These are phyloP conservation scores for Budorcas taxicolor DNA, from an alignment of 2,113 vertebrate genomes.

Conservation along the genomic window DNA sequence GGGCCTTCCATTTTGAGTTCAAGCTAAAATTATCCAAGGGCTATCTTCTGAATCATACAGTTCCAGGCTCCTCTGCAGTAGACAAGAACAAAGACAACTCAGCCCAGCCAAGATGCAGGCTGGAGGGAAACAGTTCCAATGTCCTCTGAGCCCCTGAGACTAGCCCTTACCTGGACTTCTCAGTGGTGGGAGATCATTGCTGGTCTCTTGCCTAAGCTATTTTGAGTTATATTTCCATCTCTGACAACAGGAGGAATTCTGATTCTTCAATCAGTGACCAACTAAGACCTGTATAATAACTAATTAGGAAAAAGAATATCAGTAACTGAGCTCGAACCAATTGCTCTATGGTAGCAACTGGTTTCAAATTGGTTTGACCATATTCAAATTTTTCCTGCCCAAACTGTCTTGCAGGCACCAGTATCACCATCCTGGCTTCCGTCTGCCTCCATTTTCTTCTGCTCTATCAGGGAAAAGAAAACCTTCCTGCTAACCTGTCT, in stretches of 20 bases:
- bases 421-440: neutral
- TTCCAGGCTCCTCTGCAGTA: neutral
- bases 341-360: neutral
- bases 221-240: neutral
- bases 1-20: neutral
- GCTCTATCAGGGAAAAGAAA: neutral
- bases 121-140: neutral
- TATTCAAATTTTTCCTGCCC: neutral
- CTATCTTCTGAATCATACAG: neutral
- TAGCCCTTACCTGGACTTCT: neutral
- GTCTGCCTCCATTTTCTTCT: neutral
- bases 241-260: neutral
- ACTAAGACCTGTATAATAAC: neutral
- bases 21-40: neutral
- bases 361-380: neutral
- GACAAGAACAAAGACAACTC: neutral
- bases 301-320: neutral
- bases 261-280: neutral
- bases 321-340: neutral
- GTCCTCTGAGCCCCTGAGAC: neutral
- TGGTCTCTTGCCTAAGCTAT: neutral
- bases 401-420: neutral
- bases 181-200: neutral
- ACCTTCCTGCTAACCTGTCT: neutral
- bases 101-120: neutral